Percentiles rank a stretch among this genome's conserved stretches.
Evolutionary conservation across 2,888 invertebrate genomes (phyloP).

Genomic region (Sarcophaga carnaria): DNA sequence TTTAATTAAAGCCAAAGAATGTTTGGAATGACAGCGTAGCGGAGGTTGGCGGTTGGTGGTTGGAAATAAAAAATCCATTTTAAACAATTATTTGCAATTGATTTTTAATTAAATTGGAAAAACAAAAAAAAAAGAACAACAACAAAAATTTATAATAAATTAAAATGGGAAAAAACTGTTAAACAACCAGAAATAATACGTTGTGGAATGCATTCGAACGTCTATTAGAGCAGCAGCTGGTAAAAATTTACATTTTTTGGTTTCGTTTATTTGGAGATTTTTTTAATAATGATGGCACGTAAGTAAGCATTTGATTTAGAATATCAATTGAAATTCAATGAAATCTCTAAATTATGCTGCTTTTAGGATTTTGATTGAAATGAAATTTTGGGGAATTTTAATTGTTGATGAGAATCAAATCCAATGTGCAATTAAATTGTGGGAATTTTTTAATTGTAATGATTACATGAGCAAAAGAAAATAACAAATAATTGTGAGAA

Average conservation of each 20-base stretch:
- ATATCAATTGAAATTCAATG: too few species aligned
- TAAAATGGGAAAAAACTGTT: neutral
- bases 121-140: neutral
- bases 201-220: neutral
- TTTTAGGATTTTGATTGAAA: too few species aligned
- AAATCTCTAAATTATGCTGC: too few species aligned
- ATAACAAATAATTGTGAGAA: too few species aligned
- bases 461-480: too few species aligned
- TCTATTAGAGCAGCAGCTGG: neutral
- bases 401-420: too few species aligned
- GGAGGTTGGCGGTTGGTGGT: neutral
- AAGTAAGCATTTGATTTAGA: too few species aligned
- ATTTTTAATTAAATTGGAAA: constrained; percentile 50
- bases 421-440: too few species aligned
- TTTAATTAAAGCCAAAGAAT: constrained; percentile 26
- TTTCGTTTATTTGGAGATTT: too few species aligned
- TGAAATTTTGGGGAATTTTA: too few species aligned
- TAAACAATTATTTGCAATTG: constrained; percentile 11
- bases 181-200: neutral
- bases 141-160: neutral
- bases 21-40: neutral
- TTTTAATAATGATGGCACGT: too few species aligned
- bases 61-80: neutral
- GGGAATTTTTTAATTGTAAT: too few species aligned
- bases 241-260: neutral